phyloP scores from a whole-genome alignment of 2,888 invertebrate genomes.

The Odontothrips loti region DNA sequence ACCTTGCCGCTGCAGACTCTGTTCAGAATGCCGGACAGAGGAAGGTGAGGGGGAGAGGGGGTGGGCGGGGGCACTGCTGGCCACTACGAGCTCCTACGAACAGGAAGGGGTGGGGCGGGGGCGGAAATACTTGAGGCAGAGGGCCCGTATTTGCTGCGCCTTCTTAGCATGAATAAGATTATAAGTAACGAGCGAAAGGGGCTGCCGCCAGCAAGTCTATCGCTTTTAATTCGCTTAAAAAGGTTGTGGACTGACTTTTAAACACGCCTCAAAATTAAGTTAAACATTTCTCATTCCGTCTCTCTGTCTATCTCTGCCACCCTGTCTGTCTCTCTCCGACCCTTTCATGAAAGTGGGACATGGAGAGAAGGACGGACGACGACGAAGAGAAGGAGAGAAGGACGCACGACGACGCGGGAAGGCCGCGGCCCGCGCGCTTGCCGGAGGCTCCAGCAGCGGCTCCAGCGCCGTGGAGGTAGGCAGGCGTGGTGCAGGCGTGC shows the following conservation, averaged over 20 bases:
- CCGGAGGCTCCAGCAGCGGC: no score
- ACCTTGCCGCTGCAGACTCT: no score
- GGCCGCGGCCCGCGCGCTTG: no score
- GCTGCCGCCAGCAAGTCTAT: not conserved
- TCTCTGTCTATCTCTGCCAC: not conserved
- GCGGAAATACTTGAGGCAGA: not conserved
- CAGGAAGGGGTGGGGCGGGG: not conserved
- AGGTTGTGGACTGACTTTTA: not conserved
- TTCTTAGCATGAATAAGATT: not conserved
- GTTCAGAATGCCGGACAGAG: no score
- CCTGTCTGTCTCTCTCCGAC: not conserved
- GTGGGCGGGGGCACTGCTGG: no score
- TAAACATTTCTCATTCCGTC: not conserved
- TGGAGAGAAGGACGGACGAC: not conserved
- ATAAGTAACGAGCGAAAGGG: not conserved
- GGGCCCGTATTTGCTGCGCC: not conserved
- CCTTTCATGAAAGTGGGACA: not conserved
- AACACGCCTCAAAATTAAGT: no score
- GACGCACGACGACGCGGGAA: not conserved
- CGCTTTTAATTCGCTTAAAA: constrained; percentile 5
- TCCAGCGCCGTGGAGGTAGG: not conserved
- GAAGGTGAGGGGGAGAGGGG: no score
- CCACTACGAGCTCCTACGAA: no score
- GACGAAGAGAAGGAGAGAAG: not conserved
- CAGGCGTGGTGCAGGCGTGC: not conserved